These are phyloP conservation scores for Spheniscus mendiculus DNA, from an alignment of 2,113 vertebrate genomes.

Conservation along the genomic window DNA sequence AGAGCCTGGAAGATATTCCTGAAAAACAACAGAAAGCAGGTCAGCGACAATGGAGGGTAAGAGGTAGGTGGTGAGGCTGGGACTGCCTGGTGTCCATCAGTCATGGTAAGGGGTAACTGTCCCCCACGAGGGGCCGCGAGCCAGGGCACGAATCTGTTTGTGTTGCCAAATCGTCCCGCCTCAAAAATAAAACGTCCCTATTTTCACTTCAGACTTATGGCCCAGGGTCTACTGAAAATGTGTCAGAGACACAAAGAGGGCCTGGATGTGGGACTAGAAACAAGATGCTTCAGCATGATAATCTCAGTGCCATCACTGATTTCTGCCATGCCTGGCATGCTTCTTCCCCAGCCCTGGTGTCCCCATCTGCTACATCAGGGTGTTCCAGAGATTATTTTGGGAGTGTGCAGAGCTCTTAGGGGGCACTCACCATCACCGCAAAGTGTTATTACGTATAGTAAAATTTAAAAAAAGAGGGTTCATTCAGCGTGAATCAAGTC, in stretches of 20 bases:
- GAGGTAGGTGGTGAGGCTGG: not conserved
- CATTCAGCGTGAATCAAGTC: not conserved
- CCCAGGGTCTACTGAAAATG: not conserved
- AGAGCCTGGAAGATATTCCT: conserved; percentile 89
- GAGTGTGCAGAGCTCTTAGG: not conserved
- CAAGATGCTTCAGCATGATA: not conserved
- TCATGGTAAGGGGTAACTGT: not conserved
- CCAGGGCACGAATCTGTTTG: not conserved
- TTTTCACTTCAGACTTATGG: not conserved
- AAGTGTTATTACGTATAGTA: not conserved
- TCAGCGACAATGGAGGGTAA: not conserved
- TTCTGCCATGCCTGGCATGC: not conserved
- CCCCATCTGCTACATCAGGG: not conserved
- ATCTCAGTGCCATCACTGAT: fast-evolving
- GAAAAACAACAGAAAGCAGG: conserved; percentile 46
- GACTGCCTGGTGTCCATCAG: not conserved
- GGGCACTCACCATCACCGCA: fast-evolving
- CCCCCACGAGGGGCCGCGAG: fast-evolving
- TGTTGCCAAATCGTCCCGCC: not conserved
- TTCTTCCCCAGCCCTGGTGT: not conserved
- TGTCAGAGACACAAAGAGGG: not conserved
- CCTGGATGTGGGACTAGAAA: not conserved
- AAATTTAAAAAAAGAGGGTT: not conserved
- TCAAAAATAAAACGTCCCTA: not conserved
- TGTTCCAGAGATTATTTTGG: not conserved